Evolutionary conservation across 2,113 vertebrate species (phyloP).

Genomic region (Tragelaphus buxtoni): DNA sequence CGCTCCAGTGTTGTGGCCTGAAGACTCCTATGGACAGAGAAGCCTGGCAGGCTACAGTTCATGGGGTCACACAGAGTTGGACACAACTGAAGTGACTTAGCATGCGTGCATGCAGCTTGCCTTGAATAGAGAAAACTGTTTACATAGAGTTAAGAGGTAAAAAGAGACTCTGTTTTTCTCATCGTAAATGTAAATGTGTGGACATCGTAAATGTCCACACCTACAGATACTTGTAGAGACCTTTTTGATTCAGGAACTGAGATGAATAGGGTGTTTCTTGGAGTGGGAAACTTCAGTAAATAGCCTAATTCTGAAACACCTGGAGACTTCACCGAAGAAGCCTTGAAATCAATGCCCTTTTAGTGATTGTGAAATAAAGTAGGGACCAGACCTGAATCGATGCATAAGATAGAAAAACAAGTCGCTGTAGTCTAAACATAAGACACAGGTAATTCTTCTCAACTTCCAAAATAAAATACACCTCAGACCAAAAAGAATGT

Average conservation of each 20-base stretch:
- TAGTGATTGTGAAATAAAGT: background rate
- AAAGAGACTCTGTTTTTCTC: background rate
- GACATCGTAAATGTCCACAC: background rate
- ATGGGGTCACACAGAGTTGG: background rate
- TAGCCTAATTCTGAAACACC: background rate
- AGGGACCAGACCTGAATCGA: background rate
- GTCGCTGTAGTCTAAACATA: background rate
- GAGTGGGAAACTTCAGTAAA: background rate
- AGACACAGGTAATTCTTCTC: background rate
- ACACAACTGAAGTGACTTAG: background rate
- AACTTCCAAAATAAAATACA: constrained; percentile 13
- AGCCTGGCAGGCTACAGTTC: background rate
- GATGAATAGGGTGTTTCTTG: background rate
- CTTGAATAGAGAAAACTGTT: background rate
- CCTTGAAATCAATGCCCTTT: background rate
- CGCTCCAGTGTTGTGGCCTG: background rate
- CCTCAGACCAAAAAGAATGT: background rate
- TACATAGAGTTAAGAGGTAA: background rate
- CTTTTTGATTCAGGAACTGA: background rate
- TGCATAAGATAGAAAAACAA: background rate
- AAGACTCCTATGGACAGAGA: background rate
- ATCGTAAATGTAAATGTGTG: background rate
- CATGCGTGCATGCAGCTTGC: background rate
- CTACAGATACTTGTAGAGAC: background rate
- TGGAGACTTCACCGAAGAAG: background rate